These are phyloP conservation scores for Dipodomys ordii DNA, from an alignment of 2,113 vertebrate species.

Conservation along the genomic window DNA sequence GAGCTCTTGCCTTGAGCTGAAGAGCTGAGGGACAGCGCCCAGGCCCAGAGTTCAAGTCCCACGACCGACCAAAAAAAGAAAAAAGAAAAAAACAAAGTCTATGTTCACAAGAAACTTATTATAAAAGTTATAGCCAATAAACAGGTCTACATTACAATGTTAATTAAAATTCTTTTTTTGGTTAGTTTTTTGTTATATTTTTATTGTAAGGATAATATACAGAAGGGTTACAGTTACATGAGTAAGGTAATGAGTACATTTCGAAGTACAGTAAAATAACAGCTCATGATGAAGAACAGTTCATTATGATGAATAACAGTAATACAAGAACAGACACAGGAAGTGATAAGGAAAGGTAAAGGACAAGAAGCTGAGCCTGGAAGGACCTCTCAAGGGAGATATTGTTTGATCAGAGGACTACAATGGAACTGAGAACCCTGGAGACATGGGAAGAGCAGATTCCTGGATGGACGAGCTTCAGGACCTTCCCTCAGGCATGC, in stretches of 20 bases:
- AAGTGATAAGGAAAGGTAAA: not conserved
- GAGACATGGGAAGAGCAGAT: not conserved
- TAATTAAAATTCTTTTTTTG: not conserved
- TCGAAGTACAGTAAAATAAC: not conserved
- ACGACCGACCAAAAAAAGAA: too few relatives aligned
- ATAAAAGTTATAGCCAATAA: not conserved
- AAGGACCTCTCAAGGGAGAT: not conserved
- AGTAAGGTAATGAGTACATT: too few relatives aligned
- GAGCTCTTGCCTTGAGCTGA: too few relatives aligned
- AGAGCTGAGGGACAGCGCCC: too few relatives aligned
- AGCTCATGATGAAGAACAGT: not conserved
- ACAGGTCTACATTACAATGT: not conserved
- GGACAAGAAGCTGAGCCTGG: rapidly evolving
- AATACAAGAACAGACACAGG: too few relatives aligned
- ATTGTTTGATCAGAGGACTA: not conserved
- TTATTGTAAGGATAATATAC: too few relatives aligned
- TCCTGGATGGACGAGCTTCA: rapidly evolving
- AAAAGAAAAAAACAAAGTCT: not conserved
- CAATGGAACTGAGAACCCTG: not conserved
- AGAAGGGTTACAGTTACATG: too few relatives aligned
- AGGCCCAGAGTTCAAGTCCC: too few relatives aligned
- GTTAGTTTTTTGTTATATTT: too few relatives aligned
- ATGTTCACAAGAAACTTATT: not conserved
- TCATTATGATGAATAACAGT: too few relatives aligned
- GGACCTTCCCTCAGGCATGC: not conserved